Conservation (phyloP, 2,797 vertebrate genomes). For the Sphenopsis melanotis region DNA sequence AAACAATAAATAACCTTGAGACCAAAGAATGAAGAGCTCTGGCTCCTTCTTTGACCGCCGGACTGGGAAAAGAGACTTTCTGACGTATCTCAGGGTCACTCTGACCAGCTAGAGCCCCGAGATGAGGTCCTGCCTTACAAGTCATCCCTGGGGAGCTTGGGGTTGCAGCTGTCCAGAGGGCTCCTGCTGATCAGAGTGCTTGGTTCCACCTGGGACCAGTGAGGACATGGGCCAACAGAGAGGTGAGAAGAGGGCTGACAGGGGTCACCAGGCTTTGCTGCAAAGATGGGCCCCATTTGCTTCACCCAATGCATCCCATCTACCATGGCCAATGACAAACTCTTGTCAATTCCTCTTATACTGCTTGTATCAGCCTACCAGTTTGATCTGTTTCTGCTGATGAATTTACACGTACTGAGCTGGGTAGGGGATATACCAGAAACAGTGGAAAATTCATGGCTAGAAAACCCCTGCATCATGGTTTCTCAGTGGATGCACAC, state of each 20-base stretch:
- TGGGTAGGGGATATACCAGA: neutral
- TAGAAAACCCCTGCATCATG: neutral
- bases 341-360: neutral
- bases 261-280: neutral
- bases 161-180: neutral
- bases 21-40: too few relatives aligned
- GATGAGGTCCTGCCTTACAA: neutral
- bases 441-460: neutral
- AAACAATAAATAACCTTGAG: too few relatives aligned
- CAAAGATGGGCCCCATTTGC: neutral
- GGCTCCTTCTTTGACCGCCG: too few relatives aligned
- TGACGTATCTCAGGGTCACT: too few relatives aligned
- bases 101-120: too few relatives aligned
- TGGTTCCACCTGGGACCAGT: neutral
- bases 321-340: neutral
- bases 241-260: neutral
- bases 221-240: neutral
- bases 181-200: fast-evolving
- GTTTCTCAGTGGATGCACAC: neutral
- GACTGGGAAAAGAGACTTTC: too few relatives aligned
- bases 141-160: neutral
- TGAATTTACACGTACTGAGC: fast-evolving
- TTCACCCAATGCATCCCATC: neutral
- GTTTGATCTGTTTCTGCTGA: neutral
- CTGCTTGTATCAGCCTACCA: neutral